phyloP scores from a whole-genome alignment of 2,888 invertebrate genomes.

The Plemyria rubiginata region DNA sequence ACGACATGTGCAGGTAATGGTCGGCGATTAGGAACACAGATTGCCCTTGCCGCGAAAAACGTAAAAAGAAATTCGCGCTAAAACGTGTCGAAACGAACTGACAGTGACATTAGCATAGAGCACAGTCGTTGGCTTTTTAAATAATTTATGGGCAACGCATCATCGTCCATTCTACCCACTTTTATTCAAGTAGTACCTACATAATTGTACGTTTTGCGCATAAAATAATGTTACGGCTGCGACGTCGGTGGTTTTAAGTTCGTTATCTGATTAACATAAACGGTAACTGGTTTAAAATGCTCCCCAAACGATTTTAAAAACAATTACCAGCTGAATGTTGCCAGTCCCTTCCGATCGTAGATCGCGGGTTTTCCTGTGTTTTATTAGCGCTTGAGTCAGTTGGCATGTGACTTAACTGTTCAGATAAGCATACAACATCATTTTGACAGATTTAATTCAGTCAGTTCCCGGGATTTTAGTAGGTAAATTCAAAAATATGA shows the following conservation, averaged over 20 bases:
- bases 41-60: constrained; percentile 32
- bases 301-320: constrained; percentile 32
- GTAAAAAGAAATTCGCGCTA: constrained; percentile 14
- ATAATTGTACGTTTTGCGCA: background rate
- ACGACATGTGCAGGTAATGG: constrained; percentile 43
- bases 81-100: constrained; percentile 23
- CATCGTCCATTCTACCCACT: constrained; percentile 8
- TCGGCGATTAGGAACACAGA: constrained; percentile 38
- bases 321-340: constrained; percentile 17
- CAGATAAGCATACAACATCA: constrained; percentile 15
- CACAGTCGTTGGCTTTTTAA: background rate
- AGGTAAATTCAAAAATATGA: too few relatives aligned
- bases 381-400: constrained; percentile 29
- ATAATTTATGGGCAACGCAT: constrained; percentile 14
- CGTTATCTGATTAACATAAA: constrained; percentile 23
- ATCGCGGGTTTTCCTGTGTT: constrained; percentile 33
- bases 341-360: constrained; percentile 30
- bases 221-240: background rate
- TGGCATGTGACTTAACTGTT: constrained; percentile 13
- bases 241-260: background rate
- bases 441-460: constrained; percentile 2
- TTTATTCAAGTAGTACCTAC: background rate
- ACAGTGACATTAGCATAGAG: constrained; percentile 27
- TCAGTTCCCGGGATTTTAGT: too few relatives aligned
- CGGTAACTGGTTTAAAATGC: constrained; percentile 12